phyloP scores from a whole-genome alignment of 2,113 vertebrate species.

The Caranx melampygus region DNA sequence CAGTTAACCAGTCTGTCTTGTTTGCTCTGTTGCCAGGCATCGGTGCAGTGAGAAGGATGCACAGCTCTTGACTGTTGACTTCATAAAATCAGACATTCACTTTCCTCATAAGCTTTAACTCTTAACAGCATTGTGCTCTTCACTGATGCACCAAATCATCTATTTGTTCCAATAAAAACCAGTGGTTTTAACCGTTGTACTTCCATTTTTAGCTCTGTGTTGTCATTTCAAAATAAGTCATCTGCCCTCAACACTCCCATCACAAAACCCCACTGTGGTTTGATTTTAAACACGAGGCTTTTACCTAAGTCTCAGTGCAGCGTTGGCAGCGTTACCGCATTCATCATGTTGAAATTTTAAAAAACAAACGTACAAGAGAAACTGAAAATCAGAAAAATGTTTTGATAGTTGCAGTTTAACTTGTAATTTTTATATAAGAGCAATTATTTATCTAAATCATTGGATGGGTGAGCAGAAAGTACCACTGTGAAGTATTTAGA shows the following conservation, averaged over 20 bases:
- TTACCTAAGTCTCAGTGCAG: not conserved
- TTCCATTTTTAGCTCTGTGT: not conserved
- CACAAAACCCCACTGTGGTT: not conserved
- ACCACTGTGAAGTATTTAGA: not conserved
- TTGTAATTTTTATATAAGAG: too few relatives aligned
- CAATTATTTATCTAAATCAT: too few relatives aligned
- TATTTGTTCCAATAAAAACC: not conserved
- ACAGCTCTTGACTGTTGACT: not conserved
- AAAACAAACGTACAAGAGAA: not conserved
- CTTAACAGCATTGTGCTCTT: not conserved
- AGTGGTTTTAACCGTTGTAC: not conserved
- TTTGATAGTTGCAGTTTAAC: not conserved
- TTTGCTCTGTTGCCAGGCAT: slow-evolving; percentile 18
- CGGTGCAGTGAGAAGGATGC: not conserved
- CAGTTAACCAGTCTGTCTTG: slow-evolving; percentile 38
- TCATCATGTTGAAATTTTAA: not conserved
- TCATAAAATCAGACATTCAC: not conserved
- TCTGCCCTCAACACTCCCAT: not conserved
- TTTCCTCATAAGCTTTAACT: rapidly evolving
- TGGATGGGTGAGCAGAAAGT: too few relatives aligned
- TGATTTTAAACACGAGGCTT: not conserved
- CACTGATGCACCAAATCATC: rapidly evolving
- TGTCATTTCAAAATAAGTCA: not conserved
- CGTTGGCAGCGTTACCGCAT: not conserved
- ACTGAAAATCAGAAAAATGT: not conserved